These are phyloP conservation scores for Microtus oregoni DNA, from an alignment of 2,113 vertebrate species.

Conservation along the genomic window DNA sequence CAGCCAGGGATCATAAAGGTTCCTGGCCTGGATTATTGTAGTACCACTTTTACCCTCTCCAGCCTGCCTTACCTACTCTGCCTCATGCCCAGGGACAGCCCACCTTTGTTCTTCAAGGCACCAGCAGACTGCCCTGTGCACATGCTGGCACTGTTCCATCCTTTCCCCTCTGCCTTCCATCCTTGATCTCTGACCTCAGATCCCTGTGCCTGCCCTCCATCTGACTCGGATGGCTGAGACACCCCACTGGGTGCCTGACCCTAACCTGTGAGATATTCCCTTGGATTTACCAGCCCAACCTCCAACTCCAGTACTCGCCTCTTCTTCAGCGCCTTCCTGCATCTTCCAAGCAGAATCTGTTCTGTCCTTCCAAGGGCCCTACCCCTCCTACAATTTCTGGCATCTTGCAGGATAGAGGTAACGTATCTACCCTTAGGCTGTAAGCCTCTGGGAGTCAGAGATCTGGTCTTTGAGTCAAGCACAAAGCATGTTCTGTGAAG, in stretches of 20 bases:
- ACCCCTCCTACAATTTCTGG: not conserved
- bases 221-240: not conserved
- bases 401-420: not conserved
- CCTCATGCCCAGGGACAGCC: not conserved
- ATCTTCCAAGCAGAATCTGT: not conserved
- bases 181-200: not conserved
- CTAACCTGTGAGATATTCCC: not conserved
- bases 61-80: not conserved
- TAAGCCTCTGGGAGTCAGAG: not conserved
- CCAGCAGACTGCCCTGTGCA: not conserved
- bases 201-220: not conserved
- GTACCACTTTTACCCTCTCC: fast-evolving
- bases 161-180: not conserved
- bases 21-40: not conserved
- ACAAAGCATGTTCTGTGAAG: not conserved
- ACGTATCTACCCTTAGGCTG: not conserved
- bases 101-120: not conserved
- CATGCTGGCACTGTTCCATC: too few relatives aligned
- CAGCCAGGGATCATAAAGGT: not conserved
- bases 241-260: too few relatives aligned
- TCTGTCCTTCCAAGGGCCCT: not conserved
- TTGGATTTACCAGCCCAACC: not conserved
- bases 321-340: not conserved
- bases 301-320: not conserved
- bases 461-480: not conserved